A percentile compares a stretch with the other conserved stretches of the same genome.
These are phyloP conservation scores for Sebastes taczanowskii DNA, from an alignment of 2,797 vertebrate genomes.

Conservation along the genomic window DNA sequence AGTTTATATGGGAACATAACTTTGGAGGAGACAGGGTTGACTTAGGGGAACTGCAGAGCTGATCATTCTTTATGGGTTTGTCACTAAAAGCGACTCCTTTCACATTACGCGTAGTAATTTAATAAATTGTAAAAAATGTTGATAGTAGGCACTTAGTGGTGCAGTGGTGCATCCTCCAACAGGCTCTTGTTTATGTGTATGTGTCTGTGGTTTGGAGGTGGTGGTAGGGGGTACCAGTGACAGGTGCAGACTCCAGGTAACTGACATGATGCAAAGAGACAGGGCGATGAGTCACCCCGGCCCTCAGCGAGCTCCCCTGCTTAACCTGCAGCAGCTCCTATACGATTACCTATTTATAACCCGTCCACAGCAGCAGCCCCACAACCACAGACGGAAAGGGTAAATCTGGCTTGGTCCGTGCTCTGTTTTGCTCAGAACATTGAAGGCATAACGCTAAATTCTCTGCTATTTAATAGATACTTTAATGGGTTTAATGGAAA, in stretches of 20 bases:
- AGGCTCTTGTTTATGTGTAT: neutral
- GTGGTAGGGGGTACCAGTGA: slow-evolving; percentile 35
- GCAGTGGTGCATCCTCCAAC: neutral
- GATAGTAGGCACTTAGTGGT: neutral
- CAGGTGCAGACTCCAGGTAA: slow-evolving; percentile 73
- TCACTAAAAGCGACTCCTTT: neutral
- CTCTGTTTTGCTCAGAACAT: slow-evolving; percentile 34
- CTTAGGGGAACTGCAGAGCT: neutral
- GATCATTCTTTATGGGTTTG: neutral
- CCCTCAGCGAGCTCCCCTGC: slow-evolving; percentile 46
- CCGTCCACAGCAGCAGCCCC: slow-evolving; percentile 44
- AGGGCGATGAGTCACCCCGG: slow-evolving; percentile 68
- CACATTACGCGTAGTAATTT: neutral
- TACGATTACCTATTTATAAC: slow-evolving; percentile 78
- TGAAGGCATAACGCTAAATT: slow-evolving; percentile 26
- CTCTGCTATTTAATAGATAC: slow-evolving; percentile 35
- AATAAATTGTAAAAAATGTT: neutral
- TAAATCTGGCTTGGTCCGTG: slow-evolving; percentile 40
- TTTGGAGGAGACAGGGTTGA: no score
- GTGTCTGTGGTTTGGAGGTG: slow-evolving; percentile 17
- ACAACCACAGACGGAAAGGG: slow-evolving; percentile 32
- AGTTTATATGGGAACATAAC: no score
- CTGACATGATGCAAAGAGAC: slow-evolving; percentile 75
- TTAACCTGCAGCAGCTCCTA: slow-evolving; percentile 67
- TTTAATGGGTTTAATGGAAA: slow-evolving; percentile 44